These are phyloP conservation scores for Lamproptera curius DNA, from an alignment of 2,888 invertebrate species.

Conservation along the genomic window DNA sequence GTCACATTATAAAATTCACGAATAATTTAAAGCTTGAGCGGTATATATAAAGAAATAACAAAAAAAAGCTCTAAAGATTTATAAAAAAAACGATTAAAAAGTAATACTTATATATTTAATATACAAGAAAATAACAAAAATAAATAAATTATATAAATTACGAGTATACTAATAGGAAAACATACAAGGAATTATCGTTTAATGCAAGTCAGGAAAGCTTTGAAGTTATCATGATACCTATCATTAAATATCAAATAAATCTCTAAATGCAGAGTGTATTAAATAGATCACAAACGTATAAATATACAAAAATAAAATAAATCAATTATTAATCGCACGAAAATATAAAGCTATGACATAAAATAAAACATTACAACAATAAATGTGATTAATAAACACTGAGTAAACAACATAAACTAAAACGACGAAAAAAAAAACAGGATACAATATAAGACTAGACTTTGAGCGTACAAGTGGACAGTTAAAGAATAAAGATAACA, in stretches of 20 bases:
- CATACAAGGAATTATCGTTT: background rate
- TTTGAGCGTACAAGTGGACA: constrained; percentile 41
- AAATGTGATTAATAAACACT: background rate
- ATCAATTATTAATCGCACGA: too few relatives aligned
- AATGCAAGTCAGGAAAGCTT: too few relatives aligned
- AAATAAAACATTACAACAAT: constrained; percentile 2
- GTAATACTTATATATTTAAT: too few relatives aligned
- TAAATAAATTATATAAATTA: too few relatives aligned
- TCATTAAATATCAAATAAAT: background rate
- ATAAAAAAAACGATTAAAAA: background rate
- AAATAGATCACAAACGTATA: too few relatives aligned
- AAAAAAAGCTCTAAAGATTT: too few relatives aligned
- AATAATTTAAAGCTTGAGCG: too few relatives aligned
- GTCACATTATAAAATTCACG: too few relatives aligned
- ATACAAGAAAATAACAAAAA: too few relatives aligned
- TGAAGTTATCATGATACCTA: background rate
- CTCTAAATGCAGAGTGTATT: background rate
- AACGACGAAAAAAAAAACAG: background rate
- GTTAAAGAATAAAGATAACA: constrained; percentile 2
- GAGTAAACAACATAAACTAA: background rate
- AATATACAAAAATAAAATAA: background rate
- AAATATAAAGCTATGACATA: background rate
- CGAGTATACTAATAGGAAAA: constrained; percentile 5
- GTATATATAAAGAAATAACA: too few relatives aligned
- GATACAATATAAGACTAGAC: constrained; percentile 50